Conservation (phyloP, 2,797 vertebrate genomes). For the Cryptoprocta ferox region DNA sequence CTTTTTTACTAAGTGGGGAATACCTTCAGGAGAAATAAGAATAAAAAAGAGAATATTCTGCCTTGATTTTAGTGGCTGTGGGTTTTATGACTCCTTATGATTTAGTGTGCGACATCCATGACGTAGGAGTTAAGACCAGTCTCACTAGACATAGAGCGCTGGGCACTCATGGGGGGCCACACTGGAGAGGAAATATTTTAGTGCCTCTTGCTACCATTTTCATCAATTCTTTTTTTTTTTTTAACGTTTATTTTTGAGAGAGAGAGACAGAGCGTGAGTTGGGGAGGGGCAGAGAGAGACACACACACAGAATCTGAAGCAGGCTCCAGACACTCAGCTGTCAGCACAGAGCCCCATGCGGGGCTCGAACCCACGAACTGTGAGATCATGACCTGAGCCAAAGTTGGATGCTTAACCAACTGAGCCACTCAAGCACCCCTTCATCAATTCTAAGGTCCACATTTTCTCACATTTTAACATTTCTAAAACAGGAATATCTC, state of each 20-base stretch:
- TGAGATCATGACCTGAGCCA: too few species aligned
- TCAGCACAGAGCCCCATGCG: too few species aligned
- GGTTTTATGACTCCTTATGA: background rate
- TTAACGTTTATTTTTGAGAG: too few species aligned
- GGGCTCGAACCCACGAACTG: too few species aligned
- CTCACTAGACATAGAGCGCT: background rate
- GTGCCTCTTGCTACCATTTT: background rate
- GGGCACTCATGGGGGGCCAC: background rate
- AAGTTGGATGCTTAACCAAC: too few species aligned
- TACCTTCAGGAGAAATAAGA: conserved; percentile 8
- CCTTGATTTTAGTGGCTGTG: background rate
- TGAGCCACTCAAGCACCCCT: background rate
- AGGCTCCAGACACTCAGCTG: too few species aligned
- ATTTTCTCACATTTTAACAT: background rate
- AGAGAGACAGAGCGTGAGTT: too few species aligned
- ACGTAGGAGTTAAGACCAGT: background rate
- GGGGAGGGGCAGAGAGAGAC: too few species aligned
- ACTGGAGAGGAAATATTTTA: background rate
- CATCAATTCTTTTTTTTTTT: background rate
- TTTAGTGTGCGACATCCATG: background rate
- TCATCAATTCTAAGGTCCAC: background rate
- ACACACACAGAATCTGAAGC: too few species aligned
- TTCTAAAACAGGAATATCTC: background rate
- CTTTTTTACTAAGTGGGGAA: conserved; percentile 1
- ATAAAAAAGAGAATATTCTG: background rate